Conservation (phyloP, 1,140 invertebrate species). For the Phymorhynchus buccinoides region DNA sequence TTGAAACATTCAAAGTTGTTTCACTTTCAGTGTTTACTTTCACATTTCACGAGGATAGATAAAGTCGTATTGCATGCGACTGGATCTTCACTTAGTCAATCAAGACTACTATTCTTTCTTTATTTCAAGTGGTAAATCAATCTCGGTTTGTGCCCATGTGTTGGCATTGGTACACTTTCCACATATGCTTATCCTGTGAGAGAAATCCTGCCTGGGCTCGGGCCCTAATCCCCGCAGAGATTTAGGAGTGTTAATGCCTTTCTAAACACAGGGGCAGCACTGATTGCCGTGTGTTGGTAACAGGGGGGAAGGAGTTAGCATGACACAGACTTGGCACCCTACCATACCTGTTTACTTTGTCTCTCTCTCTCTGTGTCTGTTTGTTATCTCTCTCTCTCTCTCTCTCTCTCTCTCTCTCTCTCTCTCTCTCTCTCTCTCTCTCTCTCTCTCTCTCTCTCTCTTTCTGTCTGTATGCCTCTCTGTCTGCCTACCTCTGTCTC, state of each 20-base stretch:
- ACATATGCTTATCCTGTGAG: not conserved
- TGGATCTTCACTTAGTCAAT: too few species aligned
- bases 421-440: not conserved
- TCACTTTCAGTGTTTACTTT: too few species aligned
- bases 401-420: slow-evolving; percentile 6
- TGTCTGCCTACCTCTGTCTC: too few species aligned
- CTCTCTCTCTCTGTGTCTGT: not conserved
- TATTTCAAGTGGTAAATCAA: too few species aligned
- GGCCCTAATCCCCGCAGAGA: not conserved
- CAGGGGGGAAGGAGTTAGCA: not conserved
- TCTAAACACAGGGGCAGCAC: not conserved
- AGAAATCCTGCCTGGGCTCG: not conserved
- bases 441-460: too few species aligned
- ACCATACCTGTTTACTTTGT: not conserved
- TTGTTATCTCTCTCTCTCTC: not conserved
- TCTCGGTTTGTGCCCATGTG: too few species aligned
- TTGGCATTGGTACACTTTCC: not conserved
- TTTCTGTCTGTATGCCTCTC: too few species aligned
- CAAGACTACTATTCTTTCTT: too few species aligned
- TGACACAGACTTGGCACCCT: too few species aligned
- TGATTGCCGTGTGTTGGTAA: not conserved
- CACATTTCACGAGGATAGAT: too few species aligned
- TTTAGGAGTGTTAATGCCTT: not conserved
- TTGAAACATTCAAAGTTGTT: too few species aligned
- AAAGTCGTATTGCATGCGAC: too few species aligned